Evolutionary conservation across 2,888 invertebrate species (phyloP).

Genomic region (Platerodrilus igneus): DNA sequence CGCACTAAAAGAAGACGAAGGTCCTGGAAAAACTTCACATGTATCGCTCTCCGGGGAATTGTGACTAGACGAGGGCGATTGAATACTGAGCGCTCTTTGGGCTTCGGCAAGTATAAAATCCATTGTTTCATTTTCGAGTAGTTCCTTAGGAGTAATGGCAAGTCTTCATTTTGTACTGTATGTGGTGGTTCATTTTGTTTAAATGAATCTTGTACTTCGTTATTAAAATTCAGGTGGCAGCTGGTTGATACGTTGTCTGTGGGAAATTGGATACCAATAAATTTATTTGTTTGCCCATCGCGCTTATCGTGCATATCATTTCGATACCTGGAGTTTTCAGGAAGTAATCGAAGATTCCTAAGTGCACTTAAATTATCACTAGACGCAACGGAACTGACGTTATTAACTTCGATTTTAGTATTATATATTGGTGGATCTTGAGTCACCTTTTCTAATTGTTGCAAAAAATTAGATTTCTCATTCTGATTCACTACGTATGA

Average conservation of each 20-base stretch:
- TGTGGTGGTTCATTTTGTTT: neutral
- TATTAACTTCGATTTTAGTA: constrained; percentile 19
- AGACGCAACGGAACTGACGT: constrained; percentile 12
- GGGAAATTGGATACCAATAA: constrained; percentile 8
- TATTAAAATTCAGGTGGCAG: constrained; percentile 19
- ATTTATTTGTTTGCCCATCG: constrained; percentile 17
- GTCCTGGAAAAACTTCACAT: constrained; percentile 32
- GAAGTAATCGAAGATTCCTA: constrained; percentile 7
- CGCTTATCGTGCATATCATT: constrained; percentile 28
- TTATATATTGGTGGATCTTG: constrained; percentile 18
- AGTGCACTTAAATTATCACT: constrained; percentile 1
- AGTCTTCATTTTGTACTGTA: constrained; percentile 28
- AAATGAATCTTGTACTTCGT: constrained; percentile 15
- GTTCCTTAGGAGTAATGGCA: constrained; percentile 22
- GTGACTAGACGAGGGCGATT: constrained; percentile 35
- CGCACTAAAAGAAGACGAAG: constrained; percentile 13
- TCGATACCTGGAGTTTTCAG: constrained; percentile 18
- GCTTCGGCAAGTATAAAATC: constrained; percentile 39
- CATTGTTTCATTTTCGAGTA: constrained; percentile 34
- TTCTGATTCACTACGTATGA: constrained; percentile 23
- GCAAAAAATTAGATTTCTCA: constrained; percentile 24
- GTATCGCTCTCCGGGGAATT: constrained; percentile 29
- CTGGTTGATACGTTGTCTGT: no score
- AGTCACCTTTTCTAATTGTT: constrained; percentile 17
- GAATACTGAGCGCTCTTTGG: constrained; percentile 34